phyloP scores from a whole-genome alignment of 2,888 invertebrate species.

The Polyommatus icarus region DNA sequence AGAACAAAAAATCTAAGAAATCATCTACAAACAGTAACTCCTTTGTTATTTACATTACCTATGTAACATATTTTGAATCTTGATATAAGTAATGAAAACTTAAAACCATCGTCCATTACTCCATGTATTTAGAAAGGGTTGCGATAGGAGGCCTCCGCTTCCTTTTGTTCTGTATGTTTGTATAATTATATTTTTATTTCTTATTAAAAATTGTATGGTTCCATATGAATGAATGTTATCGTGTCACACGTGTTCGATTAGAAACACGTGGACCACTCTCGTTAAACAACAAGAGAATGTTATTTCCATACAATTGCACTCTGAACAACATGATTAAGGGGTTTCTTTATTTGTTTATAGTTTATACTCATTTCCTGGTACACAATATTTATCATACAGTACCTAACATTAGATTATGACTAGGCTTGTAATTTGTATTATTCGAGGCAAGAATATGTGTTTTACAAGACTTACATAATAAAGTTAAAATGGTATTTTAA shows the following conservation, averaged over 20 bases:
- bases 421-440: not conserved
- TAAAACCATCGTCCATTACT: too few species aligned
- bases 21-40: too few species aligned
- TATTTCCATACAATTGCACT: not conserved
- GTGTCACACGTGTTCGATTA: not conserved
- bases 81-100: too few species aligned
- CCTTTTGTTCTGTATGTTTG: not conserved
- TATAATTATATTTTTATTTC: not conserved
- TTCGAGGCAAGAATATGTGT: not conserved
- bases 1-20: too few species aligned
- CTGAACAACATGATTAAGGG: not conserved
- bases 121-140: too few species aligned
- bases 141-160: too few species aligned
- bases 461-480: too few species aligned
- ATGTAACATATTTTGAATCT: too few species aligned
- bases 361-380: not conserved
- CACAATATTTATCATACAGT: not conserved
- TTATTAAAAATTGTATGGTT: not conserved
- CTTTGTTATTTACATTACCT: too few species aligned
- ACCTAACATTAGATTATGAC: not conserved
- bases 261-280: not conserved
- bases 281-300: not conserved
- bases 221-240: not conserved
- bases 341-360: not conserved
- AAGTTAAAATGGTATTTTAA: too few species aligned